Conservation (phyloP, 2,113 vertebrate species). For the Promerops cafer region DNA sequence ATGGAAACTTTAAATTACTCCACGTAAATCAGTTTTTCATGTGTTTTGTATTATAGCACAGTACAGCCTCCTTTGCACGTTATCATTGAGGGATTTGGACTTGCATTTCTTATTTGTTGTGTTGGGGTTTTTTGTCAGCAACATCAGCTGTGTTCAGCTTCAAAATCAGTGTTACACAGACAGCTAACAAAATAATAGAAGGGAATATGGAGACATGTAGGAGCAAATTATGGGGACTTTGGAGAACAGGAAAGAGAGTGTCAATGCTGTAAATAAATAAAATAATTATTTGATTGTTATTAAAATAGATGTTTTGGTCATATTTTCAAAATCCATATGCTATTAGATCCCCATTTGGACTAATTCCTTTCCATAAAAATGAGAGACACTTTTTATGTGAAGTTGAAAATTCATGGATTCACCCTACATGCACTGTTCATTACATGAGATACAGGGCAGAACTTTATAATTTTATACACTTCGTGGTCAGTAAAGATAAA, state of each 20-base stretch:
- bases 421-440: background rate
- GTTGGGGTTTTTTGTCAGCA: background rate
- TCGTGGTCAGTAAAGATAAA: background rate
- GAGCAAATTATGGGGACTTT: background rate
- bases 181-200: background rate
- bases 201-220: background rate
- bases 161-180: background rate
- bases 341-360: accelerated
- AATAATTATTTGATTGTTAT: background rate
- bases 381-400: background rate
- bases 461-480: background rate
- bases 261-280: background rate
- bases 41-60: background rate
- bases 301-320: background rate
- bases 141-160: background rate
- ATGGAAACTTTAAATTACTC: background rate
- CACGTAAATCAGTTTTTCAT: background rate
- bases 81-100: background rate
- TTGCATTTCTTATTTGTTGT: background rate
- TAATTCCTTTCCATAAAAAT: background rate
- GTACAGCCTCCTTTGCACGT: background rate
- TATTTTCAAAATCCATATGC: background rate
- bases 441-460: background rate
- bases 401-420: background rate
- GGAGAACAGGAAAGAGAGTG: background rate